These are phyloP conservation scores for Plecturocebus donacophilus DNA, from an alignment of 2,113 vertebrate species.

Conservation along the genomic window DNA sequence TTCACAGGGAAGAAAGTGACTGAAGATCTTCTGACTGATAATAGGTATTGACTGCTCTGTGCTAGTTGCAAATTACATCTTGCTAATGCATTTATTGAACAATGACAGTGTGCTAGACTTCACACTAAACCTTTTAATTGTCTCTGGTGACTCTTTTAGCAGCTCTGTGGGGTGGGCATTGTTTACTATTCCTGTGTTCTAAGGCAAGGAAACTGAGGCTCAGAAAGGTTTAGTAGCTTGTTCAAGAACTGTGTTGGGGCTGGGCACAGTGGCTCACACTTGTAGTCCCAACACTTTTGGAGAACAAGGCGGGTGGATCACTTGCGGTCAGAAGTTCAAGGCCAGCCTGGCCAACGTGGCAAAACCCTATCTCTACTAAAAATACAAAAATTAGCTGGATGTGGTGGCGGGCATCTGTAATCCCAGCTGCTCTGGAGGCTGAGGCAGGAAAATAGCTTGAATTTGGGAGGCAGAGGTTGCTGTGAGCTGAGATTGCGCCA, in stretches of 20 bases:
- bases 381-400: no score
- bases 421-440: no score
- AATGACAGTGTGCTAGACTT: no score
- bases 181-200: accelerated
- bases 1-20: conserved; percentile 97
- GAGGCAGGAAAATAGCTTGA: no score
- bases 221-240: not conserved
- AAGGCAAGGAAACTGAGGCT: not conserved
- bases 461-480: no score
- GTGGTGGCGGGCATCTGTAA: no score
- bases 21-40: conserved; percentile 95
- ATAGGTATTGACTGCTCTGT: conserved; percentile 84
- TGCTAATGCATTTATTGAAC: not conserved
- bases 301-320: not conserved
- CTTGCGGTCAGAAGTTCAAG: not conserved
- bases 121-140: not conserved
- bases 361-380: no score
- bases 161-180: not conserved
- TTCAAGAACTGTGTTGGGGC: not conserved
- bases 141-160: not conserved
- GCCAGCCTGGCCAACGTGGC: not conserved
- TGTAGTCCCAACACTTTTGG: not conserved
- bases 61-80: not conserved
- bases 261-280: not conserved
- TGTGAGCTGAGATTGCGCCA: no score